Base-by-base conservation (phyloP, 2,113 vertebrate genomes). In the Neodon shergylaensis region DNA sequence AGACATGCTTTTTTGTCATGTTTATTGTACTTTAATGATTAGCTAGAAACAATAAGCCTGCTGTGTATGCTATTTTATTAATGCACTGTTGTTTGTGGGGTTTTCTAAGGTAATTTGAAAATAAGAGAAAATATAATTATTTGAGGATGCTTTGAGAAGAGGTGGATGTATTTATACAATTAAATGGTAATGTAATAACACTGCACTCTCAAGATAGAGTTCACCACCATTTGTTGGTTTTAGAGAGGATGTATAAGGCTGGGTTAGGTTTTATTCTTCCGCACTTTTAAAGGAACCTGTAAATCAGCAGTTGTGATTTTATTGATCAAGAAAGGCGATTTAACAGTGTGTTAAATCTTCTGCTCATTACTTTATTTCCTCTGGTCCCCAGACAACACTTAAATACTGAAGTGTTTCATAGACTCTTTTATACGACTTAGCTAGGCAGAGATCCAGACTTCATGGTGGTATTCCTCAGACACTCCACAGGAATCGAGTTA, bases 71-170 rank as follows among this genome's bases (percentile, higher is more conserved):
- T 95, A 5, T 89, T 96, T 96, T 77, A 96, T 94, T 92, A 96
- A 94, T 95, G 94, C 14, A 83, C 66, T 94, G 82, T 70, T 78
- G 58, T 74, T 92, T 95, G 88, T 86, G 82, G 49, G 61, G 84
- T 88, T 92, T 94, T 95, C 95, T 89, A 87, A 97, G 94, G 78
- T 96, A 97, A 96, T 97, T 95, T 97, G 73, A 94, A 95, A 96
- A 70, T 73, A 88, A 94, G 76, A 93, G 90, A 96, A 97, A 98
- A 94, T 98, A 84, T 74, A 96, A 97, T 98, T 97, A 97, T 91
- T 96, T 74, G 58, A 96, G 88, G 54, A 65, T 95, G 68, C 54
- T 92, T 96, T 97, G 85, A 85, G 85, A 94, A 95, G 92, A 95
- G 90, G 72, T 96, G n/a, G 88, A 94, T 93, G 81, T 88, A 92